Percentiles rank a stretch among this genome's conserved stretches.
Conservation (phyloP, 2,888 invertebrate genomes). For the Seira sanloemensis region DNA sequence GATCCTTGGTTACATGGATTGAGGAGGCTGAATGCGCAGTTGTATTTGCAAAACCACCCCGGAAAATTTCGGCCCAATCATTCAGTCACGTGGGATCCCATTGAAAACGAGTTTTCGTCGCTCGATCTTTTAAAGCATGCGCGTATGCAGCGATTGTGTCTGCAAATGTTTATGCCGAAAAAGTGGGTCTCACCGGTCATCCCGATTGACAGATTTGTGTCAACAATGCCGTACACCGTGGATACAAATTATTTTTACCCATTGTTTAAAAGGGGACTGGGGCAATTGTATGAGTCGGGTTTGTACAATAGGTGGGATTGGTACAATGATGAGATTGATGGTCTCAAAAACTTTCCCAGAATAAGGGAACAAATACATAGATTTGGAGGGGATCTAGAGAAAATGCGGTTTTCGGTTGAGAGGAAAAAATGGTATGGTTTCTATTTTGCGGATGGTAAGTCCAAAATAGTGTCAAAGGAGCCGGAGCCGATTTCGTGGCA, state of each 20-base stretch:
- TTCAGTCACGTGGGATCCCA: background rate
- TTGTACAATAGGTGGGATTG: slow-evolving; percentile 43
- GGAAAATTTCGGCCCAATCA: background rate
- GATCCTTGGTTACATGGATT: background rate
- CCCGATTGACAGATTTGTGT: background rate
- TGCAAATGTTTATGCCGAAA: slow-evolving; percentile 3
- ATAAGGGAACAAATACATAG: background rate
- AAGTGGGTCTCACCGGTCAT: slow-evolving; percentile 25
- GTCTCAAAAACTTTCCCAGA: slow-evolving; percentile 11
- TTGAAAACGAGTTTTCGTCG: too few species aligned
- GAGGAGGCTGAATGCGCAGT: background rate
- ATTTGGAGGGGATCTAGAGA: too few species aligned
- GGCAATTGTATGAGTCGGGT: slow-evolving; percentile 40
- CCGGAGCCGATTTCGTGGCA: background rate
- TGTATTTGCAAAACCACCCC: slow-evolving; percentile 3
- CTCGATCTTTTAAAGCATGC: slow-evolving; percentile 35
- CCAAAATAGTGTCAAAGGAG: background rate
- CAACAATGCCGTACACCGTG: slow-evolving; percentile 36
- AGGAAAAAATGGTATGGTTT: slow-evolving; percentile 16
- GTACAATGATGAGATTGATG: slow-evolving; percentile 40
- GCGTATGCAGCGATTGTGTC: slow-evolving; percentile 13
- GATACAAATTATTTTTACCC: slow-evolving; percentile 41
- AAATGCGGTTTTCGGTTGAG: background rate
- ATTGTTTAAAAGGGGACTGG: slow-evolving; percentile 10
- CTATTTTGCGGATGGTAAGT: background rate